phyloP scores from a whole-genome alignment of 2,888 invertebrate genomes.

The Desoria tigrina region DNA sequence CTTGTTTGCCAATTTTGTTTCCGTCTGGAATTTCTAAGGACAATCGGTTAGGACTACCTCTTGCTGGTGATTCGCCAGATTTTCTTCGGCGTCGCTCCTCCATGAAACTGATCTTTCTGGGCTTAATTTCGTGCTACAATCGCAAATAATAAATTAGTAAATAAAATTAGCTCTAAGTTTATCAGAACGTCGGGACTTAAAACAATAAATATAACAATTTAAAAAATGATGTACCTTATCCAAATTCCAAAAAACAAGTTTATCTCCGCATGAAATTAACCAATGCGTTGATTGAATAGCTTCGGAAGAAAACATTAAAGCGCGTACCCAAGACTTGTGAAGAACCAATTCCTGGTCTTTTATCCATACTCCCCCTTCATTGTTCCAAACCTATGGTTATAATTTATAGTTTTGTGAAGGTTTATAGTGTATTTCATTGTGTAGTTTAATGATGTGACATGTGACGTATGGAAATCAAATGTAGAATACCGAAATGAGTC shows the following conservation, averaged over 20 bases:
- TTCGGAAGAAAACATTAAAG: slow-evolving; percentile 61
- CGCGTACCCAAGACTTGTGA: slow-evolving; percentile 62
- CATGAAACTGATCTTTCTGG: slow-evolving; percentile 43
- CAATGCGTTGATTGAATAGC: slow-evolving; percentile 31
- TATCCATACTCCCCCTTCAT: slow-evolving; percentile 13
- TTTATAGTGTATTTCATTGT: too few species aligned
- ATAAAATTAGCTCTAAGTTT: slow-evolving; percentile 6
- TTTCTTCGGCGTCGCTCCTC: slow-evolving; percentile 41
- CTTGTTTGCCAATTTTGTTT: slow-evolving; percentile 52
- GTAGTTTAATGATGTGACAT: too few species aligned
- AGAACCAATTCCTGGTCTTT: slow-evolving; percentile 57
- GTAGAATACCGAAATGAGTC: slow-evolving; percentile 64
- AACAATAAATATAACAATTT: neutral
- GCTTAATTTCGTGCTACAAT: slow-evolving; percentile 35
- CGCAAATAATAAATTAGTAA: slow-evolving; percentile 2
- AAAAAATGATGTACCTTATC: slow-evolving; percentile 30
- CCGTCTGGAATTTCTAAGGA: slow-evolving; percentile 45
- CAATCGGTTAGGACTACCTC: slow-evolving; percentile 27
- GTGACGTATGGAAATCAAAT: slow-evolving; percentile 7
- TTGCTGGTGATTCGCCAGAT: slow-evolving; percentile 41
- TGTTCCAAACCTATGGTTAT: slow-evolving; percentile 30
- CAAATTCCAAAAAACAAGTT: slow-evolving; percentile 47
- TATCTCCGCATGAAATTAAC: slow-evolving; percentile 47
- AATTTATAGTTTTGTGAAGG: too few species aligned
- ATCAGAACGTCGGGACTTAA: neutral